Conservation (phyloP, 1,140 invertebrate genomes). For the Pachypeltis micranthus region DNA sequence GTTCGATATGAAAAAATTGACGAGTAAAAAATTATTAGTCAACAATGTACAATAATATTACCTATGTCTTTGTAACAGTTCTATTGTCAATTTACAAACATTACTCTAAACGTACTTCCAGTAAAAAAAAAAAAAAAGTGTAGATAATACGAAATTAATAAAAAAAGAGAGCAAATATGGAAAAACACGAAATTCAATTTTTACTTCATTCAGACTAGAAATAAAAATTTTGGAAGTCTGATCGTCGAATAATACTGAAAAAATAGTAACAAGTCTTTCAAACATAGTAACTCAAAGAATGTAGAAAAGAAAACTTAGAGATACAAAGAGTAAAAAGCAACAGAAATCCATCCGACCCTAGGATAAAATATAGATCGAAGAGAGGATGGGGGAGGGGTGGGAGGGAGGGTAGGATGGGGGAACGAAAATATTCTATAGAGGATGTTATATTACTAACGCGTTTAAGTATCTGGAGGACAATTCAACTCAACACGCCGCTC, state of each 20-base stretch:
- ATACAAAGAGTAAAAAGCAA: too few relatives aligned
- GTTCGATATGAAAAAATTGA: too few relatives aligned
- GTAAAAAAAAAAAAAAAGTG: neutral
- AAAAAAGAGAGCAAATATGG: neutral
- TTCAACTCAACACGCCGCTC: conserved; percentile 1
- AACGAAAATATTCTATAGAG: neutral
- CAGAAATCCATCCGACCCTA: too few relatives aligned
- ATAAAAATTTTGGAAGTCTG: conserved; percentile 6
- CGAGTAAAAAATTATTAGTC: too few relatives aligned
- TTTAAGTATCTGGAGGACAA: conserved; percentile 4
- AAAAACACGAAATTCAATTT: neutral
- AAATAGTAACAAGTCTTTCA: conserved; percentile 9
- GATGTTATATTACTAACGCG: neutral
- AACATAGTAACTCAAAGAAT: neutral
- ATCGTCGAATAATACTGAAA: conserved; percentile 5
- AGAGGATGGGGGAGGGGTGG: too few relatives aligned
- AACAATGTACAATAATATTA: too few relatives aligned
- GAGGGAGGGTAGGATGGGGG: too few relatives aligned
- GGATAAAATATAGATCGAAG: too few relatives aligned
- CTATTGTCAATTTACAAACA: neutral
- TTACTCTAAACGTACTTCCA: too few relatives aligned
- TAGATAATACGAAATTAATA: neutral
- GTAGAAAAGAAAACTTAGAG: too few relatives aligned
- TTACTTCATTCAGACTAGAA: neutral
- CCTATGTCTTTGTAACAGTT: neutral